phyloP scores from a whole-genome alignment of 2,113 vertebrate genomes.

The Eudyptes chrysolophus region DNA sequence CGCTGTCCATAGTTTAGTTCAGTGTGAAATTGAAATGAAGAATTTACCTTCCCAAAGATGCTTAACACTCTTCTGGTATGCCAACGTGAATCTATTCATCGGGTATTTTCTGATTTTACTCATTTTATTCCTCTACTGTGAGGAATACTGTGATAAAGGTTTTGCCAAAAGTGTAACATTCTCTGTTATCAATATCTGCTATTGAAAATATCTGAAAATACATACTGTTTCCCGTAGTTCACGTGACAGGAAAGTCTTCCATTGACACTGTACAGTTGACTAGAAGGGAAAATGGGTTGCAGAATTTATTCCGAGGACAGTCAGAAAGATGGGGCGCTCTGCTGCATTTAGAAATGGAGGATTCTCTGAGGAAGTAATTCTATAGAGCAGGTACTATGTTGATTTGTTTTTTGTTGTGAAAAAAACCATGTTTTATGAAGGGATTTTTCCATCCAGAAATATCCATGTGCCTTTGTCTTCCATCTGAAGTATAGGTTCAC shows the following conservation, averaged over 20 bases:
- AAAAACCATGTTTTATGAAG: background rate
- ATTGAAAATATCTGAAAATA: background rate
- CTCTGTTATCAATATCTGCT: background rate
- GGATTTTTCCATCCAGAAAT: background rate
- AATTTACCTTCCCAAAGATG: background rate
- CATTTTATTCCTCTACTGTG: background rate
- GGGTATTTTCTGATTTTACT: background rate
- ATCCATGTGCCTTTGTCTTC: background rate
- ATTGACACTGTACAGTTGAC: background rate
- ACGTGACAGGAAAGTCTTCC: background rate
- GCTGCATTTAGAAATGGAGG: background rate
- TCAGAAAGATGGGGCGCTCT: background rate
- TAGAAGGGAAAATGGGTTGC: background rate
- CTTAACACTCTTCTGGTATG: background rate
- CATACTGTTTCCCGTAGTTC: background rate
- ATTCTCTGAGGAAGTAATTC: background rate
- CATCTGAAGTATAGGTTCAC: background rate
- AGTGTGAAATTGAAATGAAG: background rate
- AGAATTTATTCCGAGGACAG: background rate
- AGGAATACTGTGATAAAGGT: background rate
- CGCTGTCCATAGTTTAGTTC: background rate
- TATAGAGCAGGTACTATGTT: background rate
- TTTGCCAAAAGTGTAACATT: background rate
- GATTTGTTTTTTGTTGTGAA: background rate
- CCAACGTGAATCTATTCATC: background rate